These are phyloP conservation scores for Phania funesta DNA, from an alignment of 2,888 invertebrate species.

Conservation along the genomic window DNA sequence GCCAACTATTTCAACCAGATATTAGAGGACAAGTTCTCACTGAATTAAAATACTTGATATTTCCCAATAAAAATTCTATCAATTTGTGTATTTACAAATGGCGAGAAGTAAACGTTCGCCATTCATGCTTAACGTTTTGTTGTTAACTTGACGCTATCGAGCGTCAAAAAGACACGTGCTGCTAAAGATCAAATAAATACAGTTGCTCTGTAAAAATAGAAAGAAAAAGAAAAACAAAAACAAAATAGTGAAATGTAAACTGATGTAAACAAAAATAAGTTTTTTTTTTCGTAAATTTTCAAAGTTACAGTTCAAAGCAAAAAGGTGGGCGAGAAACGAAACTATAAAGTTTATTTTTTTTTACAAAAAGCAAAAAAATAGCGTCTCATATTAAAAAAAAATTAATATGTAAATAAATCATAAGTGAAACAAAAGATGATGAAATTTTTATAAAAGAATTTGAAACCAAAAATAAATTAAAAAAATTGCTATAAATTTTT, in stretches of 20 bases:
- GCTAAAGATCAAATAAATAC: conserved; percentile 13
- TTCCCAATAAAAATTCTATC: too few species aligned
- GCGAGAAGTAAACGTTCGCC: not conserved
- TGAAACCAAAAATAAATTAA: not conserved
- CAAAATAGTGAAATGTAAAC: not conserved
- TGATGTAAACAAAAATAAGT: not conserved
- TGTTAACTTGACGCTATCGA: conserved; percentile 19
- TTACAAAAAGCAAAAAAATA: not conserved
- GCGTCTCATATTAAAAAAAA: too few species aligned
- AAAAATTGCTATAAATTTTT: too few species aligned
- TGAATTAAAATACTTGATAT: too few species aligned
- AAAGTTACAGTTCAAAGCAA: not conserved
- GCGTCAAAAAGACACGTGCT: conserved; percentile 33
- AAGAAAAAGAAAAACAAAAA: too few species aligned
- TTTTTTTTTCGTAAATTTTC: not conserved
- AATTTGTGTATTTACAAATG: too few species aligned
- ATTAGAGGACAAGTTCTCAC: too few species aligned
- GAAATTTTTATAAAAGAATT: not conserved
- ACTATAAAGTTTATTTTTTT: not conserved
- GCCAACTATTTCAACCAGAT: too few species aligned
- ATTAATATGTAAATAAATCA: too few species aligned
- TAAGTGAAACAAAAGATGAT: too few species aligned
- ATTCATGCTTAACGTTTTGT: not conserved
- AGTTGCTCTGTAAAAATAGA: not conserved
- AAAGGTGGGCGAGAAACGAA: not conserved